These are phyloP conservation scores for Synaphobranchus kaupii DNA, from an alignment of 2,797 vertebrate genomes.

Conservation along the genomic window DNA sequence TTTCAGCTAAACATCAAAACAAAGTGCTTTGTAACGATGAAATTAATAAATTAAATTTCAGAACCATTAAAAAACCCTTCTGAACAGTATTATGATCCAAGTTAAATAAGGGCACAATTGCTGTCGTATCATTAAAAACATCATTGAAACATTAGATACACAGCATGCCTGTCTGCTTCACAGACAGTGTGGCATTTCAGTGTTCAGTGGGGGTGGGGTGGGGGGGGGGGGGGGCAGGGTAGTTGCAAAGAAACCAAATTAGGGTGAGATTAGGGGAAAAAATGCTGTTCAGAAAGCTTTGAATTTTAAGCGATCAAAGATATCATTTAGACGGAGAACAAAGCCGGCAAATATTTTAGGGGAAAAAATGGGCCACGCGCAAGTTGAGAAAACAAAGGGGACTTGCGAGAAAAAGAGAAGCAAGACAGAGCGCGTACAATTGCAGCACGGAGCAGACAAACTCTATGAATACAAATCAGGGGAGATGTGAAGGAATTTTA, in stretches of 20 bases:
- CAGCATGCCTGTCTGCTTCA: background rate
- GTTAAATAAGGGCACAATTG: conserved; percentile 53
- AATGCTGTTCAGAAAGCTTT: conserved; percentile 55
- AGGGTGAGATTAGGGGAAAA: conserved; percentile 43
- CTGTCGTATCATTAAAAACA: conserved; percentile 45
- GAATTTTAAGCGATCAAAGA: conserved; percentile 67
- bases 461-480: conserved; percentile 63
- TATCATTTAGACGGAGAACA: conserved; percentile 64
- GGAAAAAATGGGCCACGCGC: conserved; percentile 54
- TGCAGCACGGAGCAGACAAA: conserved; percentile 53
- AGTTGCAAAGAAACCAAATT: conserved; percentile 49
- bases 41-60: conserved; percentile 22
- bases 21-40: conserved; percentile 25
- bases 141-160: conserved; percentile 24
- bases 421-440: conserved; percentile 39
- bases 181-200: conserved; percentile 42
- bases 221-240: conserved; percentile 32
- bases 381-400: conserved; percentile 48
- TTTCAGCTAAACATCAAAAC: background rate
- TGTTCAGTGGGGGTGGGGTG: conserved; percentile 1
- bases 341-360: conserved; percentile 50
- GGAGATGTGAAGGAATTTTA: conserved; percentile 55
- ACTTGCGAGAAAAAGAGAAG: conserved; percentile 42
- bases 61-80: conserved; percentile 20
- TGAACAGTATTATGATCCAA: conserved; percentile 44